phyloP scores from a whole-genome alignment of 2,797 vertebrate genomes.

The Muraenolepis orangiensis region DNA sequence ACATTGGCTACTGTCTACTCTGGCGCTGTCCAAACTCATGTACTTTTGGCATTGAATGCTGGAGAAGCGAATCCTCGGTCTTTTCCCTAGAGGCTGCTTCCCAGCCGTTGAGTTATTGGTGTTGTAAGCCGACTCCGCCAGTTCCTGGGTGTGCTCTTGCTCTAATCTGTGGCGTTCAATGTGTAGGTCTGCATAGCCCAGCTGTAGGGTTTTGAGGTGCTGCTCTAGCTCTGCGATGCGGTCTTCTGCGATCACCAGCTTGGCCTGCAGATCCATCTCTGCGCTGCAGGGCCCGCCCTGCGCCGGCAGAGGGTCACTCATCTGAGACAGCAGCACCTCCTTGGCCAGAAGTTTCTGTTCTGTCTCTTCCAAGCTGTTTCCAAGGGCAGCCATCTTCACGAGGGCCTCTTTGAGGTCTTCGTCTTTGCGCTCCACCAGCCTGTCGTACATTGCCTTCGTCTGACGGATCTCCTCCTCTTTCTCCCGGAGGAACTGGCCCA shows the following conservation, averaged over 20 bases:
- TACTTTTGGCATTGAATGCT: conserved; percentile 95
- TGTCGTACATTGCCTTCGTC: conserved; percentile 84
- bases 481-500: conserved; percentile 80
- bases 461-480: conserved; percentile 88
- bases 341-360: conserved; percentile 83
- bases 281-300: conserved; percentile 63
- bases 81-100: conserved; percentile 76
- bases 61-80: conserved; percentile 90
- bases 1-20: conserved; percentile 76
- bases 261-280: conserved; percentile 72
- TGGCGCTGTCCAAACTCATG: conserved; percentile 72
- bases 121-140: conserved; percentile 46
- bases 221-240: conserved; percentile 72
- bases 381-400: conserved; percentile 84
- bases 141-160: conserved; percentile 58
- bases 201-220: conserved; percentile 69
- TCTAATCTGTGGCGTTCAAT: conserved; percentile 62
- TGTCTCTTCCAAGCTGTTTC: conserved; percentile 86
- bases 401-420: conserved; percentile 86
- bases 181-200: conserved; percentile 72
- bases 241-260: conserved; percentile 72
- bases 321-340: conserved; percentile 80
- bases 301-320: conserved; percentile 58
- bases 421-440: conserved; percentile 83
- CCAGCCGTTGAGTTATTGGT: conserved; percentile 65